Evolutionary conservation across 2,888 invertebrate genomes (phyloP).

Genomic region (Frankliniella intonsa): DNA sequence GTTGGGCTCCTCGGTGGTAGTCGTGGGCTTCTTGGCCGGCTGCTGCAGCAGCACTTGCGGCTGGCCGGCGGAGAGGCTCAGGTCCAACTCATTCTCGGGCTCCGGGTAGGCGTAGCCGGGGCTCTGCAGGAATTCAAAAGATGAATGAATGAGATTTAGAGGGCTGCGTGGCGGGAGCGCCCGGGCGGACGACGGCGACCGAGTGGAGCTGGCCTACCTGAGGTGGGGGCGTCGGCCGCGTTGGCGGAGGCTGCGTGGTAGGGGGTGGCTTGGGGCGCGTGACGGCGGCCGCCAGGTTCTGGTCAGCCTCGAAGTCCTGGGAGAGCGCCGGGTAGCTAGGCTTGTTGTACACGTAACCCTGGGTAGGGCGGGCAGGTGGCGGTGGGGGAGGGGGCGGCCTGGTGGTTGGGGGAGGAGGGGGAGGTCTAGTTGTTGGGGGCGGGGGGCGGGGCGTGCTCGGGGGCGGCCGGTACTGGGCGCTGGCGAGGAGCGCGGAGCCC

Average conservation of each 20-base stretch:
- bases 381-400: not conserved
- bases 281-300: not conserved
- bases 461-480: not conserved
- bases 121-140: not conserved
- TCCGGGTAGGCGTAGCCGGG: not conserved
- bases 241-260: not conserved
- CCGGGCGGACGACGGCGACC: too few relatives aligned
- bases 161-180: too few relatives aligned
- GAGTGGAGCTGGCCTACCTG: too few relatives aligned
- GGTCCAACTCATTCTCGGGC: not conserved
- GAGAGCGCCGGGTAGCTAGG: not conserved
- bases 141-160: too few relatives aligned
- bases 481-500: not conserved
- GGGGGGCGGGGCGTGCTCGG: not conserved
- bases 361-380: not conserved
- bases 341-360: slow-evolving; percentile 10
- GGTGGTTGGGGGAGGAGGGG: not conserved
- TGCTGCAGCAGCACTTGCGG: not conserved
- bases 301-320: not conserved
- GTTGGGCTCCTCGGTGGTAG: slow-evolving; percentile 1
- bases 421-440: not conserved
- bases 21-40: not conserved
- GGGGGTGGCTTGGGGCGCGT: not conserved
- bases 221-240: not conserved
- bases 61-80: not conserved